Percentiles rank a stretch among this genome's conserved stretches.
Evolutionary conservation across 2,113 vertebrate genomes (phyloP).

Genomic region (Lontra canadensis): DNA sequence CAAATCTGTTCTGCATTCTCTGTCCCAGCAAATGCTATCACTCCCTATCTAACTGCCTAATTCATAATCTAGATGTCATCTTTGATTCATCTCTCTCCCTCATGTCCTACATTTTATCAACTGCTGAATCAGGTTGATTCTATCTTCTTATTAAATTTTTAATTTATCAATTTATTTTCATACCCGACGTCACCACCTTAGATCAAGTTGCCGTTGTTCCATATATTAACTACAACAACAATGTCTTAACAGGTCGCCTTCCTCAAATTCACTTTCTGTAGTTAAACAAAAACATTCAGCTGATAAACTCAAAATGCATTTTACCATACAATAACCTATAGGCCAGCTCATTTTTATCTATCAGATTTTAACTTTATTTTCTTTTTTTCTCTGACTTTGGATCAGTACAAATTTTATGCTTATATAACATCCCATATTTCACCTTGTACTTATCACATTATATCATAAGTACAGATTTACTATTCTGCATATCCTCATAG

Average conservation of each 20-base stretch:
- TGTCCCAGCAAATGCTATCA: background rate
- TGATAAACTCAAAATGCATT: background rate
- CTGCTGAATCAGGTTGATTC: conserved; percentile 17
- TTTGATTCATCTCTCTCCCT: background rate
- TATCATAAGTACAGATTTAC: background rate
- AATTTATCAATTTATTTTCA: conserved; percentile 31
- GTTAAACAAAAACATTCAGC: background rate
- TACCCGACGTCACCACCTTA: background rate
- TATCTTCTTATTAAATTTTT: background rate
- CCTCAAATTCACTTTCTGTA: background rate
- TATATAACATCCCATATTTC: background rate
- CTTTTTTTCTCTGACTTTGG: background rate
- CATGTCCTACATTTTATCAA: background rate
- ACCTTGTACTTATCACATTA: conserved; percentile 1
- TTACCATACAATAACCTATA: background rate
- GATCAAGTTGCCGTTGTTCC: background rate
- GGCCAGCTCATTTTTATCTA: background rate
- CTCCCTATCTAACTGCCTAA: background rate
- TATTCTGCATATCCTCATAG: background rate
- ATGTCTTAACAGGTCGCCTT: background rate
- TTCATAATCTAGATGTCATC: background rate
- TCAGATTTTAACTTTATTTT: background rate
- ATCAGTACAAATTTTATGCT: background rate
- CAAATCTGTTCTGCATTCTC: background rate
- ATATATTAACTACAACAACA: background rate